These are phyloP conservation scores for Lamprologus speciosus DNA, from an alignment of 2,113 vertebrate species.

Conservation along the genomic window DNA sequence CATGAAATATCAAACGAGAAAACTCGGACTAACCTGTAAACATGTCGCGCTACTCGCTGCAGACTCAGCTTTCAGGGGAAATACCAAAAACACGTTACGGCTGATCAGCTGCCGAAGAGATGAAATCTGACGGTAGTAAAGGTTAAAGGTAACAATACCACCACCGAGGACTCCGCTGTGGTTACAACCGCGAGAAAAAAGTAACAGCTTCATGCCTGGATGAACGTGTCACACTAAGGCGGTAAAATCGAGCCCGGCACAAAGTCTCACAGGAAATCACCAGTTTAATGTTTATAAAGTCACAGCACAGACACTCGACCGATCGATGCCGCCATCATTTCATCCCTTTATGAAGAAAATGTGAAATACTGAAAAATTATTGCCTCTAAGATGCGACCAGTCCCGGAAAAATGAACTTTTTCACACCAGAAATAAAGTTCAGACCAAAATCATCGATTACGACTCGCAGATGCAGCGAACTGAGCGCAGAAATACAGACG, in stretches of 20 bases:
- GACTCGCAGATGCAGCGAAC: background rate
- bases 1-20: background rate
- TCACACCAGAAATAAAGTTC: background rate
- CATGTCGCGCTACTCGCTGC: background rate
- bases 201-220: background rate
- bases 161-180: fast-evolving
- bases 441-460: background rate
- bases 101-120: background rate
- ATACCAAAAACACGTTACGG: fast-evolving
- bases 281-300: background rate
- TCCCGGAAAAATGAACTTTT: fast-evolving
- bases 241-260: background rate
- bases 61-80: background rate
- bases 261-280: background rate
- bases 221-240: background rate
- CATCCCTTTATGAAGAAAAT: fast-evolving
- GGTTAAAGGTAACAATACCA: fast-evolving
- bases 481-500: fast-evolving
- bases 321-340: fast-evolving
- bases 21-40: background rate
- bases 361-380: background rate
- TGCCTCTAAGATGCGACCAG: background rate
- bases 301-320: background rate
- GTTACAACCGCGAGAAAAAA: background rate
- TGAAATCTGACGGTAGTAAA: background rate